Percentiles rank a stretch among this genome's conserved stretches.
These are phyloP conservation scores for Rhynchophorus ferrugineus DNA, from an alignment of 1,140 invertebrate species.

Conservation along the genomic window DNA sequence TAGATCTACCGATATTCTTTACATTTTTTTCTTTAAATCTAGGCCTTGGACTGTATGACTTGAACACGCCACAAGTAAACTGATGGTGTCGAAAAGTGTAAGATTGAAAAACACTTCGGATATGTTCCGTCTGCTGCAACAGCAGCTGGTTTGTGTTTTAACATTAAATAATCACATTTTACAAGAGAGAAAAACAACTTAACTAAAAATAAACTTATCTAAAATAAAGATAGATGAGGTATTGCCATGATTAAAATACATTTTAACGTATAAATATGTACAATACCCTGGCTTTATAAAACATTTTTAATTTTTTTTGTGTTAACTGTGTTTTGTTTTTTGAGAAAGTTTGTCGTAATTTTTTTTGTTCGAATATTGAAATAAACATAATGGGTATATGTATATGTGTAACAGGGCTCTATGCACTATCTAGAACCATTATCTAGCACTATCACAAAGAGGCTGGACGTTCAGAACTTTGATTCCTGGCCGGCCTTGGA, in stretches of 20 bases:
- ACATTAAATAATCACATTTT: too few species aligned
- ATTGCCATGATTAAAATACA: constrained; percentile 22
- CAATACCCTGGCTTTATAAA: constrained; percentile 23
- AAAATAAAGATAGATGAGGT: constrained; percentile 15
- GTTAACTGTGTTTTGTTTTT: neutral
- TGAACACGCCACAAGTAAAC: too few species aligned
- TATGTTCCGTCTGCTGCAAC: neutral
- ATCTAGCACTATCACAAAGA: neutral
- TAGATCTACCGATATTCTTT: neutral
- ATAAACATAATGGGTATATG: neutral
- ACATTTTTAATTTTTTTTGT: constrained; percentile 3
- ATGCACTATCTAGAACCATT: neutral
- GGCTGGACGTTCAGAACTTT: constrained; percentile 23
- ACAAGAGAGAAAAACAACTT: too few species aligned
- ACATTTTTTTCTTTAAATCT: neutral
- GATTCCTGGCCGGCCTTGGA: constrained; percentile 26
- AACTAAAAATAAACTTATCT: too few species aligned
- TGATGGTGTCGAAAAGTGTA: too few species aligned
- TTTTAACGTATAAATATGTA: constrained; percentile 15
- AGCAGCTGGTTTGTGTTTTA: neutral
- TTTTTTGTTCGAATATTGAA: neutral
- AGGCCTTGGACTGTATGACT: too few species aligned
- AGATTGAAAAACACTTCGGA: too few species aligned
- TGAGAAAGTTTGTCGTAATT: neutral
- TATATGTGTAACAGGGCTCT: neutral